These are phyloP conservation scores for Pegoplata infirma DNA, from an alignment of 2,888 invertebrate genomes.

Conservation along the genomic window DNA sequence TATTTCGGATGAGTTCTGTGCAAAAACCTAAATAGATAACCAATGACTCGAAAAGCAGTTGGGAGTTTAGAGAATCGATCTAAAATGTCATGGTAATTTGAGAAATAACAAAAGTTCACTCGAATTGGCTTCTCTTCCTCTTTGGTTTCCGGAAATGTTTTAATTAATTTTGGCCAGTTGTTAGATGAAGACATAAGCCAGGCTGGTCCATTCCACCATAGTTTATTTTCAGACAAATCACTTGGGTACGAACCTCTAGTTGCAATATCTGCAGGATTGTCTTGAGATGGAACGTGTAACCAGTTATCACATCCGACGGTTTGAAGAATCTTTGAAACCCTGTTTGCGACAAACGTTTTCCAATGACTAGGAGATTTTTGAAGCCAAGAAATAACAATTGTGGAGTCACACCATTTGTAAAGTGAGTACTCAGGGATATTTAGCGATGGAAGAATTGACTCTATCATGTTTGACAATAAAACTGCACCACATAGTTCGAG, in stretches of 20 bases:
- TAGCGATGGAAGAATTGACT: not conserved
- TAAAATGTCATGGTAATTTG: no score
- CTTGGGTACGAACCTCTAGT: slow-evolving; percentile 9
- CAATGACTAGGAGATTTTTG: slow-evolving; percentile 22
- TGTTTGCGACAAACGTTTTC: slow-evolving; percentile 15
- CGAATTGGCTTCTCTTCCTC: not conserved
- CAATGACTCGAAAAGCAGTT: no score
- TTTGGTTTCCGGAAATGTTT: not conserved
- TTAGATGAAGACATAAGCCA: not conserved
- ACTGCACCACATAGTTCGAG: no score
- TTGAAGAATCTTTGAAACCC: slow-evolving; percentile 15
- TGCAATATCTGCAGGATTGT: slow-evolving; percentile 32
- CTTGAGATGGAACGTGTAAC: slow-evolving; percentile 17
- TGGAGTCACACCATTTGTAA: slow-evolving; percentile 8
- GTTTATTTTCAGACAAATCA: not conserved
- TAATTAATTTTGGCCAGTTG: not conserved
- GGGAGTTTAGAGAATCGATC: no score
- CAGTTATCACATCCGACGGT: slow-evolving; percentile 11
- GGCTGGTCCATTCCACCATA: slow-evolving; percentile 38
- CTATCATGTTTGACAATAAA: no score
- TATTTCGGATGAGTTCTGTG: no score
- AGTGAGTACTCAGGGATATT: not conserved
- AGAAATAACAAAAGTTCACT: not conserved
- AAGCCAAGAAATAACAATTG: slow-evolving; percentile 10
- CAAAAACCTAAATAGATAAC: no score